Conservation (phyloP, 2,113 vertebrate genomes). For the Pseudorectes ferrugineus region DNA sequence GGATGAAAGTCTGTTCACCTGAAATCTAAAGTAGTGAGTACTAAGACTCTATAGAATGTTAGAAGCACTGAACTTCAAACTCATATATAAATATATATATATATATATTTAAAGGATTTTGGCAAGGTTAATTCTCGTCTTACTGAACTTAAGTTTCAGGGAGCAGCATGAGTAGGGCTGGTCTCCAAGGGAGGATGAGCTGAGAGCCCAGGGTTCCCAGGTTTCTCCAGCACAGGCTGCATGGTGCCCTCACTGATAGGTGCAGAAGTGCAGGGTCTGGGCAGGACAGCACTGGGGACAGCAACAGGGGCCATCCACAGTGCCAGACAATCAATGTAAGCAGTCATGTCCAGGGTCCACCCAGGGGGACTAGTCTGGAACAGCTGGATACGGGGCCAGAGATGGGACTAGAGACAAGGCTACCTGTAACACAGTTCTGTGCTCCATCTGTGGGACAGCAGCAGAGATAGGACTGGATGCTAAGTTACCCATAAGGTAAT, state of each 20-base stretch:
- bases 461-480: background rate
- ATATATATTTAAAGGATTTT: background rate
- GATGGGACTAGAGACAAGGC: background rate
- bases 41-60: background rate
- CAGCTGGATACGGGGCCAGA: background rate
- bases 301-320: accelerated
- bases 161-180: background rate
- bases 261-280: background rate
- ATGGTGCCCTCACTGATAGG: no score
- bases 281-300: background rate
- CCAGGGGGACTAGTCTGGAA: background rate
- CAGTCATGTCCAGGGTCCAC: no score
- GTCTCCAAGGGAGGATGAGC: background rate
- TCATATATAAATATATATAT: no score
- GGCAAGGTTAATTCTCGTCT: background rate
- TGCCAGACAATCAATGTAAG: background rate
- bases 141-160: background rate
- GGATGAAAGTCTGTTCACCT: background rate
- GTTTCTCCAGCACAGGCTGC: background rate
- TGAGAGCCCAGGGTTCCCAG: no score
- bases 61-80: background rate
- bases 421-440: background rate
- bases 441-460: no score
- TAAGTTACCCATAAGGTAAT: background rate
- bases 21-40: background rate